Evolutionary conservation across 2,888 invertebrate species (phyloP), one percentile per base, ranked within the genome.

Genomic region (Dicyrtoma fusca): DNA sequence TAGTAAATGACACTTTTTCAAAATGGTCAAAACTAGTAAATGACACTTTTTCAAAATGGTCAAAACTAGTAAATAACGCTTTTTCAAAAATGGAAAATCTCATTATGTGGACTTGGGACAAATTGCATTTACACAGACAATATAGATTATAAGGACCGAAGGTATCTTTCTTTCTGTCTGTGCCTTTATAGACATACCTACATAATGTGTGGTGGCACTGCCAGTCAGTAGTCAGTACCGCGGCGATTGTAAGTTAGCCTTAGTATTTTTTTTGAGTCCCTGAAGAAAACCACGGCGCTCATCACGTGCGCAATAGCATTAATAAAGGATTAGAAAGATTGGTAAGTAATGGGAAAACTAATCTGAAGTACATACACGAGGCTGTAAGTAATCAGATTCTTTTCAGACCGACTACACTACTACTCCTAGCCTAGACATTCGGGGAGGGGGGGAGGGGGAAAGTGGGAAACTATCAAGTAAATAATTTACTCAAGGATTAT

Each of bases 301-400:
- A 59, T 44, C 62, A 63, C 63, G 63, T 63, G 63, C 47, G 47
- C 63, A 63, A 42, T 47, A 45, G 45, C 63, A 63, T 63, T 63
- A 63, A 63, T 63, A 63, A 63, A 63, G 63, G 63, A 63, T 63
- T 63, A 63, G 63, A 47, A 63, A 63, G 47, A 63, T 63, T 63
- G 47, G 47, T 19, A 63, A 47, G 63, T 63, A 63, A 63, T 63
- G 63, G 63, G 45, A 63, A 63, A 63, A 63, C 63, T 63, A 63
- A 63, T 63, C 63, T 63, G 45, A 47, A 63, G 45, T 63, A 47
- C 44, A 63, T 63, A 63, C 63, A 63, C 23, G 42, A 23, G 13
- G 11, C 17, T 26, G 34, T 26, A 10, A 59, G 25, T 59, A 23
- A 13, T 21, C 25, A 23, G 11, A 23, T 59, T 59, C 11, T 23